Conservation (phyloP, 2,113 vertebrate species). For the Ciconia boyciana region DNA sequence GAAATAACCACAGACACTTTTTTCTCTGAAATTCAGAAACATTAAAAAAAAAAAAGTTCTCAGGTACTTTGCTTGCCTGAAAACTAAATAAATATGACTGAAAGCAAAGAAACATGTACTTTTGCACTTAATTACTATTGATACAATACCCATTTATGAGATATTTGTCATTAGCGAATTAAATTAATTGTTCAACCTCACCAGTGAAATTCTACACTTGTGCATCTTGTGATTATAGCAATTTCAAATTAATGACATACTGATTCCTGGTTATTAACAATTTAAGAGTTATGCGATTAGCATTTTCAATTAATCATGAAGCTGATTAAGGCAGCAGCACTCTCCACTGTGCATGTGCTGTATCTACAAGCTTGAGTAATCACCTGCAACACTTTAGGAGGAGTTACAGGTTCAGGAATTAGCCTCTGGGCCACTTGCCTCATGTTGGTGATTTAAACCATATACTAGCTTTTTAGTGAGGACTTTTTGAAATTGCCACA, state of each 20-base stretch:
- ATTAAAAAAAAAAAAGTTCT: background rate
- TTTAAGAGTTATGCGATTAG: slow-evolving; percentile 51
- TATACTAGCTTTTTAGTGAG: background rate
- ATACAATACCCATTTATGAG: slow-evolving; percentile 5
- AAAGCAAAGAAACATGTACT: slow-evolving; percentile 19
- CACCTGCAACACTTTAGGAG: background rate
- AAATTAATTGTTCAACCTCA: slow-evolving; percentile 51
- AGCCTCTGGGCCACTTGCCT: background rate
- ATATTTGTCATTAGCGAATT: slow-evolving; percentile 47
- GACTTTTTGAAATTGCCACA: background rate
- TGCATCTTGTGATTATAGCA: slow-evolving; percentile 40
- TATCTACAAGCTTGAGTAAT: background rate
- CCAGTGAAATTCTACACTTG: slow-evolving; percentile 36
- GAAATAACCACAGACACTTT: background rate
- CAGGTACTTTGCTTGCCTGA: background rate
- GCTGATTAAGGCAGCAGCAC: slow-evolving; percentile 28
- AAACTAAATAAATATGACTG: background rate
- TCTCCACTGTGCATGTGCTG: background rate
- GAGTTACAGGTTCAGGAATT: background rate
- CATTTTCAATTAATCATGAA: slow-evolving; percentile 39
- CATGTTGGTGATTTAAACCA: background rate
- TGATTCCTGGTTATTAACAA: slow-evolving; percentile 62
- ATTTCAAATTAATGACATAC: slow-evolving; percentile 57
- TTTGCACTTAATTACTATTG: slow-evolving; percentile 44
- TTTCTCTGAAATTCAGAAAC: background rate